Base-by-base conservation (phyloP, 2,797 vertebrate species). In the Microchirus variegatus region DNA sequence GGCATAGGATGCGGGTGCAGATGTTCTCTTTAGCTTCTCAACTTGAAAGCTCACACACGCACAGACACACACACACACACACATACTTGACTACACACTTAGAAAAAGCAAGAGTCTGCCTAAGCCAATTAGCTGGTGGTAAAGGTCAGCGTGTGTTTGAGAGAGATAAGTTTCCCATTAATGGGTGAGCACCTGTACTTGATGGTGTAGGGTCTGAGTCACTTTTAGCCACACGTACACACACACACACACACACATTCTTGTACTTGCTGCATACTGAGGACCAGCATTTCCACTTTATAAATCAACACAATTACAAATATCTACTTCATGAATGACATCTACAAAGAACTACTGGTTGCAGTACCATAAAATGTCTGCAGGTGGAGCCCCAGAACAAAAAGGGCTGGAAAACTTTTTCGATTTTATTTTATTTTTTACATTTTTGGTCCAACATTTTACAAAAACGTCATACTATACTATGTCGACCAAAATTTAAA, bases 111-210 rank as follows among this genome's bases (percentile, higher is more conserved):
- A 86, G 78, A 82, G 56, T 60, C 77, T 69, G 65, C 67, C 72
- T 73, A 61, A 10, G 53, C 75, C 89, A 90, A 90, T 91, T 91
- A 92, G 85, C 85, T 63, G 63, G 52, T 68, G 76, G 61, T 83
- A 82, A 90, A 90, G 89, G 85, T 89, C 85, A 83, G 64, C 3
- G 77, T 84, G 76, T 92, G 87, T 79, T 82, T 8, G 46, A 64
- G 72, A 59, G 80, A 90, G 89, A 91, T 90, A 91, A 89, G 84
- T 87, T 84, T 82, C 75, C 77, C 71, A 87, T 86, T 90, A 90
- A 81, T 73, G 63, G 71, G 37, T 49, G 53, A 80, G 75, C 63
- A 79, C 75, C 70, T 84, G 73, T 47, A 71, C 78, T 82, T 70
- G 75, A 69, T 63, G 77, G 61, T 63, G 66, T 70, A 68, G 57